phyloP scores from a whole-genome alignment of 2,113 vertebrate species.

The Acrocephalus arundinaceus region DNA sequence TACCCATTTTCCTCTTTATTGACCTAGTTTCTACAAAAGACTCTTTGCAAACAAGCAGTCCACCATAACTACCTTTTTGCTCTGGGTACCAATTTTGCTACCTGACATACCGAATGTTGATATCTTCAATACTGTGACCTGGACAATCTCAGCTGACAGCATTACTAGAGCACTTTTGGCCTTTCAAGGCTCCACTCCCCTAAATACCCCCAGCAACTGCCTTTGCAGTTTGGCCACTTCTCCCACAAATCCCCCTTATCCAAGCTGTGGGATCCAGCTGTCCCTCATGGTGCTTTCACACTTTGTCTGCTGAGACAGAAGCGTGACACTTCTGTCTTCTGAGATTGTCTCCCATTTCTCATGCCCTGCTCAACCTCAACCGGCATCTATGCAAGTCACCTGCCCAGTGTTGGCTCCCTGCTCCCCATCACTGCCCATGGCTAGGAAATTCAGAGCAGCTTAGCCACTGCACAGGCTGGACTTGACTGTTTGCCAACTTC shows the following conservation, averaged over 20 bases:
- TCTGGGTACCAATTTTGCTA: not conserved
- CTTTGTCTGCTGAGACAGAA: not conserved
- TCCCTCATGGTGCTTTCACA: not conserved
- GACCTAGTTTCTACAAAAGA: not conserved
- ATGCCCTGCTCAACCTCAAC: not conserved
- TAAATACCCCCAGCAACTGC: not conserved
- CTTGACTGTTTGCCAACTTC: not conserved
- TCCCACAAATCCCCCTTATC: not conserved
- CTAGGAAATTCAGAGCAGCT: not conserved
- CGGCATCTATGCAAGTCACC: accelerated
- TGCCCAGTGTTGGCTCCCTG: not conserved
- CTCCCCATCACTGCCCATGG: not conserved
- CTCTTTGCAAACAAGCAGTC: not conserved
- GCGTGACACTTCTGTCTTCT: not conserved
- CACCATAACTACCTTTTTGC: not conserved
- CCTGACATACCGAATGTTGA: not conserved
- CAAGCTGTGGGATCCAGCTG: not conserved
- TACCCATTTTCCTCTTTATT: not conserved
- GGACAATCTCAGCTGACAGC: not conserved
- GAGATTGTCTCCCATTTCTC: accelerated
- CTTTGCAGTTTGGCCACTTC: not conserved
- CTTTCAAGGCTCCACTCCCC: not conserved
- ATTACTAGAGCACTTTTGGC: not conserved
- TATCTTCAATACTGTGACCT: not conserved
- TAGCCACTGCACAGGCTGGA: not conserved